Percentiles rank a stretch among this genome's conserved stretches.
These are phyloP conservation scores for Scartelaos histophorus DNA, from an alignment of 2,113 vertebrate genomes.

Conservation along the genomic window DNA sequence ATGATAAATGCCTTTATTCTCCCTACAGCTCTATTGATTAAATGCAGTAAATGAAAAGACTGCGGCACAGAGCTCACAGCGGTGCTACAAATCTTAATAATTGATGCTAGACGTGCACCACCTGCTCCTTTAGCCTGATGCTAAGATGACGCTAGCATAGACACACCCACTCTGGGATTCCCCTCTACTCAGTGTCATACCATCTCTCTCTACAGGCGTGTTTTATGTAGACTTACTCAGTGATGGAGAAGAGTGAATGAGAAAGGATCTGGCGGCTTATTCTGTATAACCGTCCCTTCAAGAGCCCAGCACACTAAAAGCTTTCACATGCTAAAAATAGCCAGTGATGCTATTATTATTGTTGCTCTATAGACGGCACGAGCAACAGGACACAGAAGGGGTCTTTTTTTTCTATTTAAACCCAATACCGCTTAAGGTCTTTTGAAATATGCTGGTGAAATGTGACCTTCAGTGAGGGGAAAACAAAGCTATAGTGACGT, in stretches of 20 bases:
- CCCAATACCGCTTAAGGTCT: slow-evolving; percentile 28
- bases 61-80: slow-evolving; percentile 41
- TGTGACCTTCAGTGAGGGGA: background rate
- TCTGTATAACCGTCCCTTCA: slow-evolving; percentile 47
- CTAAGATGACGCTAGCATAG: slow-evolving; percentile 47
- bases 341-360: slow-evolving; percentile 59
- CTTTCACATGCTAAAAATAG: slow-evolving; percentile 61
- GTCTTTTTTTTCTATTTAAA: slow-evolving; percentile 22
- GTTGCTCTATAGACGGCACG: slow-evolving; percentile 32
- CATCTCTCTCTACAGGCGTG: slow-evolving; percentile 12
- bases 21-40: slow-evolving; percentile 21
- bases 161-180: slow-evolving; percentile 64
- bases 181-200: slow-evolving; percentile 34
- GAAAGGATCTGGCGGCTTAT: slow-evolving; percentile 9
- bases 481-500: background rate
- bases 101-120: slow-evolving; percentile 71
- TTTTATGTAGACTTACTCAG: slow-evolving; percentile 13
- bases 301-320: slow-evolving; percentile 42
- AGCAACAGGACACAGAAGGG: slow-evolving; percentile 49
- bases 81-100: slow-evolving; percentile 64
- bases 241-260: slow-evolving; percentile 25
- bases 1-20: background rate
- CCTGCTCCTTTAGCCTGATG: slow-evolving; percentile 62
- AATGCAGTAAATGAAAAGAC: slow-evolving; percentile 37
- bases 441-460: slow-evolving; percentile 17